phyloP scores from a whole-genome alignment of 2,888 invertebrate species.

The Argyra leucocephala region DNA sequence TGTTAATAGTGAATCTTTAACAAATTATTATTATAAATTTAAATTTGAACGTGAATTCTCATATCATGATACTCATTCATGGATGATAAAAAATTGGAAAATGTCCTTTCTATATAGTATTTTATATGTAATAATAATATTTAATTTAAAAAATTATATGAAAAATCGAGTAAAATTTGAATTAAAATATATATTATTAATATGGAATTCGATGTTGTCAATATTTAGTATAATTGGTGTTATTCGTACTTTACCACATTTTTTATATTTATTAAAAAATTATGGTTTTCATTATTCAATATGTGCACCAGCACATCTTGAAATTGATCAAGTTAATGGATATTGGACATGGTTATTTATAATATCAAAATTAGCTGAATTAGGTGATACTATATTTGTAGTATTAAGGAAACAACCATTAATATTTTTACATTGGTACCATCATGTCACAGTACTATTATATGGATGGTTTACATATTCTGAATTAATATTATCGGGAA shows the following conservation, averaged over 20 bases:
- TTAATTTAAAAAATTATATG: constrained; percentile 90
- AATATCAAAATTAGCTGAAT: constrained; percentile 88
- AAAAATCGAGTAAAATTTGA: constrained; percentile 76
- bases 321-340: constrained; percentile 83
- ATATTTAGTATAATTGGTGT: constrained; percentile 92
- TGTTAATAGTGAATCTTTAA: constrained; percentile 31
- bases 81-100: constrained; percentile 97
- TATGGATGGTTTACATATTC: constrained; percentile 91
- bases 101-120: constrained; percentile 78
- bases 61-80: constrained; percentile 75
- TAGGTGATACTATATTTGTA: constrained; percentile 92
- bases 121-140: constrained; percentile 87
- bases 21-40: constrained; percentile 89
- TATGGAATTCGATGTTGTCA: constrained; percentile 89
- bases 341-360: constrained; percentile 99
- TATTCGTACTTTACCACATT: constrained; percentile 85
- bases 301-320: constrained; percentile 88
- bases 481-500: constrained; percentile 76
- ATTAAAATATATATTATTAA: constrained; percentile 70
- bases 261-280: constrained; percentile 75
- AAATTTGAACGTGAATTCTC: constrained; percentile 92
- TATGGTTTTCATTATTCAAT: constrained; percentile 92
- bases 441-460: constrained; percentile 87
- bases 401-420: constrained; percentile 86
- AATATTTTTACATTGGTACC: constrained; percentile 94